Evolutionary conservation across 2,888 invertebrate genomes (phyloP), one percentile per base, ranked within the genome.

Genomic region (Sesia apiformis): DNA sequence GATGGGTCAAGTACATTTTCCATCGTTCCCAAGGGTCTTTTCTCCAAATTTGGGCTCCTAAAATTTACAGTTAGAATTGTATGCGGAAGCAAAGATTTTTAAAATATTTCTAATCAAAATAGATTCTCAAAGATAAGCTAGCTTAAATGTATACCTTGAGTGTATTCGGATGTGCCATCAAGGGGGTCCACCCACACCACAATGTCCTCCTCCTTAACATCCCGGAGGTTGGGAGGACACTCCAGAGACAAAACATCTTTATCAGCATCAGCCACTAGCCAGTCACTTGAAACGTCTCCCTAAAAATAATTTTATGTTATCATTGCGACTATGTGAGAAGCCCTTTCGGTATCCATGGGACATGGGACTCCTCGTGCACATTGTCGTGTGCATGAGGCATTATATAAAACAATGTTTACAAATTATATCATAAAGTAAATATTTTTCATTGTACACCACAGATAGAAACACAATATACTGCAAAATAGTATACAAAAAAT

Each of bases 101-200:
- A 23, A 23, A 23, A 23, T 23, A 23, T 43, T 7, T 43, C 6
- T 43, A 50, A 50, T 50, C 5, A 6, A 50, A 50, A 8, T 23
- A 23, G 23, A 43, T 40, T 4, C 23, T 7, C n/a, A 7, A 55
- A 5, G 7, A 49, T 23, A 23, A 23, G 23, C 23, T 23, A 23
- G 23, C 2, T 23, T 23, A 23, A 23, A 1, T 40, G 54, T 38
- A 51, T 74, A 94, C 94, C 95, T 91, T 98, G 95, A n/a, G 98
- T 97, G 72, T 97, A 99, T 84, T 99, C 99, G 4, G 95, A 93
- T 38, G 99, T 99, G 43, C 99, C 99, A 91, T 99, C 99, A 5
- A 99, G 86, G 1, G 99, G 99, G 89, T 99, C 99, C 0, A 99
- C 98, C 99, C 99, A 98, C 38, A 98, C 92, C 6, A 97, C 96